Base-by-base conservation (phyloP, 1,140 invertebrate genomes). In the Drosophila rufa region DNA sequence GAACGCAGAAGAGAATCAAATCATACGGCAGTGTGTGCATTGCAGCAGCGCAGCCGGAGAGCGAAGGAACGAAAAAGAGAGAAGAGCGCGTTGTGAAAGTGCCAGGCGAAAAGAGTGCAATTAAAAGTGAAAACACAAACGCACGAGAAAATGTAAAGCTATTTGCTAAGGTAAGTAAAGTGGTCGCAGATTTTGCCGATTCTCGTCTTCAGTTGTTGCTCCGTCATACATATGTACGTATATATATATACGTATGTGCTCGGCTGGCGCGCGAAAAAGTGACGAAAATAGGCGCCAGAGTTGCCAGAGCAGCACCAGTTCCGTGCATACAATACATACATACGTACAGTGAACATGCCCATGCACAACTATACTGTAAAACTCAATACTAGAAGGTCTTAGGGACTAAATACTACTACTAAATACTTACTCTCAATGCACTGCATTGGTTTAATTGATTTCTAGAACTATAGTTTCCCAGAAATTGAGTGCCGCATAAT, bases 241-340 rank as follows among this genome's bases (percentile, higher is more conserved):
- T 27, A 33, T 25, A 43, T 58, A 48, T 33, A 56, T 65, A 38
- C 79, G 56, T 84, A 43, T 73, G 65, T 67, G 66, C 50, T 50
- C 62, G 70, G 51, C 78, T 84, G 82, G 82, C 82, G 82, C 82
- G 82, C 82, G 84, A 85, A 82, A 83, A 89, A 89, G 73, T 84
- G 84, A 89, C 84, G 57, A 89, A 89, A 90, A 89, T 90, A 87
- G 81, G 84, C 84, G 80, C 68, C 77, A 87, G 83, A 80, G 84
- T 89, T 89, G 83, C 70, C 84, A 74, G 76, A 82, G 56, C 62
- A 42, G 45, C 55, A 2, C 25, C 11, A 45, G 40, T 22, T 46
- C 51, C 33, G 4, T 42, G 25, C 45, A 47, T n/a, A 53, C n/a
- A 45, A 40, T 22, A 22, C 47, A 50, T 15, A 58, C 25, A 53